Evolutionary conservation across 2,113 vertebrate species (phyloP).

Genomic region (Pseudolaguvia tuberculata): DNA sequence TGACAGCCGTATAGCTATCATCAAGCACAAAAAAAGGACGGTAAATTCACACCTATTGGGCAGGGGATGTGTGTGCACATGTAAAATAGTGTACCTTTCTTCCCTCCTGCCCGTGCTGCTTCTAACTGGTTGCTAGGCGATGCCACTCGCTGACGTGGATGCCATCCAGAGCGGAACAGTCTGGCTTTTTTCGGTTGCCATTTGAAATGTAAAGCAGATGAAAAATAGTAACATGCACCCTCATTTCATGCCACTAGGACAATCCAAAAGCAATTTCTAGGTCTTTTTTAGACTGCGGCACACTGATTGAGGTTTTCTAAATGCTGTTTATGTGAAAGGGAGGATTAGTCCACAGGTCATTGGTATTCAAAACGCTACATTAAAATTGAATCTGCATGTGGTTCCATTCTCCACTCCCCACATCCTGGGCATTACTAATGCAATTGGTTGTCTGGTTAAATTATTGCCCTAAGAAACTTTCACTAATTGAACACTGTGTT

Average conservation of each 20-base stretch:
- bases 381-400: neutral
- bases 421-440: neutral
- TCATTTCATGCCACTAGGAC: conserved; percentile 25
- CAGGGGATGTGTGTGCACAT: neutral
- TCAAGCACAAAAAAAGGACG: neutral
- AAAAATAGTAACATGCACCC: conserved; percentile 42
- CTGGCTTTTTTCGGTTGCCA: conserved; percentile 53
- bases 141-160: conserved; percentile 62
- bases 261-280: conserved; percentile 30
- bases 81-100: conserved; percentile 51
- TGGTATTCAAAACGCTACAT: conserved; percentile 10
- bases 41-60: neutral
- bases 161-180: conserved; percentile 49
- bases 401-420: neutral
- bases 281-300: conserved; percentile 13
- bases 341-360: neutral
- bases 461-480: neutral
- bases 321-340: neutral
- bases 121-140: conserved; percentile 73
- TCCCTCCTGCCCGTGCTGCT: conserved; percentile 51
- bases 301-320: conserved; percentile 5
- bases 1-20: neutral
- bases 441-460: neutral
- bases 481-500: neutral
- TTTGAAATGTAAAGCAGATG: conserved; percentile 66